These are phyloP conservation scores for Drosophila greeni DNA, from an alignment of 2,888 invertebrate species.

Conservation along the genomic window DNA sequence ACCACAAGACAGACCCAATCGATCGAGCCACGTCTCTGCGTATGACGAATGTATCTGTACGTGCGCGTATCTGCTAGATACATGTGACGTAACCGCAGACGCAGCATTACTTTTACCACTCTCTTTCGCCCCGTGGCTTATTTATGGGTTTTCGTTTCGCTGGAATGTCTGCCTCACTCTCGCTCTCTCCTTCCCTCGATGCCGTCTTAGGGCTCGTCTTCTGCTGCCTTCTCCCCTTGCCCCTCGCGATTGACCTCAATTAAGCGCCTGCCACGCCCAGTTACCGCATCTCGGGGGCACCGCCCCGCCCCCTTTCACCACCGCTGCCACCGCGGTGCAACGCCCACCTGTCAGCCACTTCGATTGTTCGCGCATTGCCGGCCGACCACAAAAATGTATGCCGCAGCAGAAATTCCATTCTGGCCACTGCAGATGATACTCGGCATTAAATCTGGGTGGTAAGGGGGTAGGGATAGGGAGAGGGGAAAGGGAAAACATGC, in stretches of 20 bases:
- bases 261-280: slow-evolving; percentile 40
- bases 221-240: slow-evolving; percentile 5
- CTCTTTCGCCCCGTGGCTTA: slow-evolving; percentile 27
- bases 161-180: slow-evolving; percentile 31
- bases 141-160: slow-evolving; percentile 50
- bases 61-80: slow-evolving; percentile 39
- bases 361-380: slow-evolving; percentile 24
- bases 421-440: slow-evolving; percentile 10
- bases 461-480: too few species aligned
- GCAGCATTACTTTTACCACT: slow-evolving; percentile 42
- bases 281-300: slow-evolving; percentile 16
- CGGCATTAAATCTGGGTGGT: background rate
- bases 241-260: slow-evolving; percentile 41
- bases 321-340: background rate
- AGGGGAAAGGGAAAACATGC: background rate
- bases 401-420: slow-evolving; percentile 27
- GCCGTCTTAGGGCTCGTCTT: slow-evolving; percentile 30
- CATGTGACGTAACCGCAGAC: slow-evolving; percentile 44
- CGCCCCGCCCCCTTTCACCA: slow-evolving; percentile 6
- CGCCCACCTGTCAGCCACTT: slow-evolving; percentile 13
- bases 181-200: slow-evolving; percentile 1
- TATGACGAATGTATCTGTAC: slow-evolving; percentile 1
- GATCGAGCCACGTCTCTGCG: slow-evolving; percentile 7
- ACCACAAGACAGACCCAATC: background rate
- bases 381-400: slow-evolving; percentile 36